phyloP scores from a whole-genome alignment of 2,113 vertebrate species.

The Hyperopisus bebe region DNA sequence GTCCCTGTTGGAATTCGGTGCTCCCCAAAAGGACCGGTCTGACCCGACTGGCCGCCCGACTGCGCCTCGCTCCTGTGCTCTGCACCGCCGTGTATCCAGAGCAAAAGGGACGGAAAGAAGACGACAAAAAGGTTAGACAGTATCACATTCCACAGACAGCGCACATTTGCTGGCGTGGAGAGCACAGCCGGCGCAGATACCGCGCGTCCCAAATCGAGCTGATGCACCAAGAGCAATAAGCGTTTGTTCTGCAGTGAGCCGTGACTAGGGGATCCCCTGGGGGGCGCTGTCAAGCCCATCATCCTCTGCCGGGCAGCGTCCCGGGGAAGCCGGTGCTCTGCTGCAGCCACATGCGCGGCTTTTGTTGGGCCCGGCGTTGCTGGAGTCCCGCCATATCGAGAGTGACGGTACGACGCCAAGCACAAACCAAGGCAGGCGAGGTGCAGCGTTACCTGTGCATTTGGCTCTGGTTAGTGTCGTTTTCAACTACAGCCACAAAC shows the following conservation, averaged over 20 bases:
- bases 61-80: background rate
- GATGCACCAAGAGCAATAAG: conserved; percentile 45
- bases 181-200: conserved; percentile 25
- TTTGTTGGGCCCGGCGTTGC: conserved; percentile 31
- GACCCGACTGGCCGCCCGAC: background rate
- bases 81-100: conserved; percentile 38
- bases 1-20: background rate
- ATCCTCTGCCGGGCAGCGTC: background rate
- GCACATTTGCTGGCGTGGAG: conserved; percentile 24
- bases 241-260: conserved; percentile 34
- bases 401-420: conserved; percentile 16
- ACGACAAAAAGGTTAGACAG: conserved; percentile 24
- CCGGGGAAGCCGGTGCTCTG: background rate
- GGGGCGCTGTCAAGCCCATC: conserved; percentile 3
- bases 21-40: background rate
- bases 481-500: background rate
- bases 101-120: background rate
- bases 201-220: conserved; percentile 31
- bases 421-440: conserved; percentile 11
- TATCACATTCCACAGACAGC: conserved; percentile 29
- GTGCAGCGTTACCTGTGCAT: background rate
- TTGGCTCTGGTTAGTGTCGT: background rate
- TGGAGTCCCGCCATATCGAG: background rate
- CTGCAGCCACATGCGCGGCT: background rate
- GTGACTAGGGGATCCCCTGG: conserved; percentile 25